Evolutionary conservation across 2,113 vertebrate species (phyloP).

Genomic region (Odontophorus gujanensis): DNA sequence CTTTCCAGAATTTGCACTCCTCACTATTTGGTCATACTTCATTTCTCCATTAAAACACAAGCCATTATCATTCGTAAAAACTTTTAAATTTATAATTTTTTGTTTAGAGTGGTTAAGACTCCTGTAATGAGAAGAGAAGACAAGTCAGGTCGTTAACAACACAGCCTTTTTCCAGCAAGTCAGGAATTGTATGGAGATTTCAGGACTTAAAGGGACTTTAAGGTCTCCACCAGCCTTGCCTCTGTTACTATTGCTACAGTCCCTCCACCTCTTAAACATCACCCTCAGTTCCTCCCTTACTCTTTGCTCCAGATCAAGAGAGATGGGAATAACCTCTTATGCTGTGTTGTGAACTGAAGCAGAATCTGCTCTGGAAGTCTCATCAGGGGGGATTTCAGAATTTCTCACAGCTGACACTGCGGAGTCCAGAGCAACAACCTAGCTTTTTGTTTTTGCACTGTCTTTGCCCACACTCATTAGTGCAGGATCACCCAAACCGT

Average conservation of each 20-base stretch:
- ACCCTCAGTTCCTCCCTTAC: background rate
- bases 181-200: background rate
- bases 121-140: slow-evolving; percentile 72
- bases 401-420: background rate
- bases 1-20: background rate
- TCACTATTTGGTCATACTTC: slow-evolving; percentile 53
- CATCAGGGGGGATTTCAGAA: background rate
- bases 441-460: background rate
- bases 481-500: background rate
- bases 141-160: background rate
- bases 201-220: background rate
- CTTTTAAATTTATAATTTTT: slow-evolving; percentile 36
- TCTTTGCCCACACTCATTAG: background rate
- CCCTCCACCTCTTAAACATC: background rate
- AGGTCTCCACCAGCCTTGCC: background rate
- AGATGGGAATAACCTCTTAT: background rate
- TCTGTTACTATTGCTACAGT: background rate
- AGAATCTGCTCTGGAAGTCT: background rate
- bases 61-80: slow-evolving; percentile 70
- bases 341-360: background rate
- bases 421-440: background rate
- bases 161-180: background rate
- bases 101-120: slow-evolving; percentile 59
- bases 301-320: background rate
- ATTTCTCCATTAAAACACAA: slow-evolving; percentile 72